Evolutionary conservation across 2,113 vertebrate species (phyloP).

Genomic region (Gulo gulo): DNA sequence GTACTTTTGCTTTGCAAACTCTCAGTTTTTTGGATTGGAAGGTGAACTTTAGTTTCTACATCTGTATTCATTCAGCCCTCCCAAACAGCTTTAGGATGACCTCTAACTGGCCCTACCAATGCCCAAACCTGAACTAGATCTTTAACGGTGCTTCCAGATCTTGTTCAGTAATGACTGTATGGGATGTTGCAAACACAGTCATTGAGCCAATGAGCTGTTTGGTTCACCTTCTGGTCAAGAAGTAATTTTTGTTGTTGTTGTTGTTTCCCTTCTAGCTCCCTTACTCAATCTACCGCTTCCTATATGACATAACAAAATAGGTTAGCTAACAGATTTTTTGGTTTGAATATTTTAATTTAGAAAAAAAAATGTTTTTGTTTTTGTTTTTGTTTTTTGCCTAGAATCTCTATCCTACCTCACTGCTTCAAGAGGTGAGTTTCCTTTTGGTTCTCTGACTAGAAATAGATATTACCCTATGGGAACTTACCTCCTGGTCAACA

Average conservation of each 20-base stretch:
- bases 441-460: neutral
- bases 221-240: neutral
- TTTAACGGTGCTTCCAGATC: neutral
- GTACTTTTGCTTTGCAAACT: neutral
- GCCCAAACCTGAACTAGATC: neutral
- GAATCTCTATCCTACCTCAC: neutral
- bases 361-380: neutral
- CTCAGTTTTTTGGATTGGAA: neutral
- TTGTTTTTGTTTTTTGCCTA: neutral
- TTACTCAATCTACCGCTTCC: neutral
- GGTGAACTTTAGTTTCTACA: neutral
- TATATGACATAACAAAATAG: neutral
- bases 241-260: neutral
- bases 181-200: neutral
- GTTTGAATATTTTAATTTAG: neutral
- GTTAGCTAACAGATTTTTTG: neutral
- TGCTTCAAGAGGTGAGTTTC: neutral
- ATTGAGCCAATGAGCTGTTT: neutral
- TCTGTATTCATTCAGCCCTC: neutral
- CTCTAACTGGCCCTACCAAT: neutral
- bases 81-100: neutral
- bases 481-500: neutral
- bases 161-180: neutral
- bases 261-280: neutral
- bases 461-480: neutral